These are phyloP conservation scores for Calameuta idolon DNA, from an alignment of 2,888 invertebrate genomes.

Conservation along the genomic window DNA sequence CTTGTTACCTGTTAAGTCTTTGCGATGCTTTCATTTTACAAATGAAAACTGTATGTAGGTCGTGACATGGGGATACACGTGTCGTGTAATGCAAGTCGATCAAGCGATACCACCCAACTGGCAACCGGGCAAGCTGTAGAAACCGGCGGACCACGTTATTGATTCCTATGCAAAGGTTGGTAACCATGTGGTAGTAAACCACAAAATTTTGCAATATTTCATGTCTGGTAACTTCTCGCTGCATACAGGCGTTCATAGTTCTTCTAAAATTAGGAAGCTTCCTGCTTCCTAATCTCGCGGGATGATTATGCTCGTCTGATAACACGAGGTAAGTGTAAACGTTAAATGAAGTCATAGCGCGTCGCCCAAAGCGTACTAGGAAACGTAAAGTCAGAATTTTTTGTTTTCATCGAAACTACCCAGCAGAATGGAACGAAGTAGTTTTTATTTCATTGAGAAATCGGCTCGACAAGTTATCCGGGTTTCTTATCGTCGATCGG, in stretches of 20 bases:
- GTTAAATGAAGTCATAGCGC: not conserved
- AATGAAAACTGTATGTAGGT: constrained; percentile 23
- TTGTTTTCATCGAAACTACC: not conserved
- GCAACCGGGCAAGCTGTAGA: not conserved
- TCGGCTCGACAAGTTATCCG: not conserved
- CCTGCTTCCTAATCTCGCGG: not conserved
- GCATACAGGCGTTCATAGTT: not conserved
- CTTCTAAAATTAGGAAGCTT: not conserved
- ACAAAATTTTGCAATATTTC: not conserved
- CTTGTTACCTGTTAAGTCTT: not conserved
- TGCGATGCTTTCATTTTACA: constrained; percentile 3
- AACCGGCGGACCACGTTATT: not conserved
- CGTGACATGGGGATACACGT: constrained; percentile 26
- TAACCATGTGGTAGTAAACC: not conserved
- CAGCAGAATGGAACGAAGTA: not conserved
- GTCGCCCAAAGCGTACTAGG: not conserved
- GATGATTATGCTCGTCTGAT: not conserved
- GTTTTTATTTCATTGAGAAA: not conserved
- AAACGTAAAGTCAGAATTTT: not conserved
- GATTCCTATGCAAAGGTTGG: not conserved
- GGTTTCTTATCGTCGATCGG: not conserved
- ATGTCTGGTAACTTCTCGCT: not conserved
- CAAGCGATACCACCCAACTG: constrained; percentile 21
- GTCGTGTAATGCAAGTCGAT: constrained; percentile 20
- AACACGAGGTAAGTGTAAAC: not conserved